Base-by-base conservation (phyloP, 2,888 invertebrate species). In the Pandemis heparana region DNA sequence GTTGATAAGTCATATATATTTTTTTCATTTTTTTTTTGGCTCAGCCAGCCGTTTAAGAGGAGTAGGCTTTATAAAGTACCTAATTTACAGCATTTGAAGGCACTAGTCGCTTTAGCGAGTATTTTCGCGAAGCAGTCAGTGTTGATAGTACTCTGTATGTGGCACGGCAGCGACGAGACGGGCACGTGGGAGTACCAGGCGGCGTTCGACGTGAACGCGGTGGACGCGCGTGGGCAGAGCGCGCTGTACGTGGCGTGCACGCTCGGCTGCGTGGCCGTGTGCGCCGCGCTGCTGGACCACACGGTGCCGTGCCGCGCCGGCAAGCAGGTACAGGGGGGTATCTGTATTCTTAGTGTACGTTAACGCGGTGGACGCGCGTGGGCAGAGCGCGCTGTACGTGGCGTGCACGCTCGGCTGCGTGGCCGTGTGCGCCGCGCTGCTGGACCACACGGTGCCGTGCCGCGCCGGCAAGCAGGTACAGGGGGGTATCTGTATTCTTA, bases 151-250 rank as follows among this genome's bases (percentile, higher is more conserved):
- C 6, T 43, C 5, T 12, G 5, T 43, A 12, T 48, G 18, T 51
- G 16, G 73, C 90, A 96, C 16, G 16, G 73, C 90, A 96, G 96
- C 71, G 97, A 98, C 85, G 92, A 95, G 48, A 95, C 95, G 2
- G 97, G 97, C 18, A 95, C 96, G 71, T 97, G 96, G 95, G 97
- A 98, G 87, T 99, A 98, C 93, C 95, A 95, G 38, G 95, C 97
- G 88, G 96, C 98, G n/a, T 98, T 99, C 87, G 99, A 99, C 90
- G 96, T 99, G 65, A 99, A 99, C 91, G 96, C 97, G 61, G 96
- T 97, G 79, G 98, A 98, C 91, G 97, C 97, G 5, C 97, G 97
- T 41, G 98, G 98, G 0, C 98, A 99, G 91, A 99, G 97, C 76
- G 97, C 98, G 70, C 94, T 99, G 12, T 99, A 99, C 90, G 96